phyloP scores from a whole-genome alignment of 2,113 vertebrate species.

The Cyprinus carpio region DNA sequence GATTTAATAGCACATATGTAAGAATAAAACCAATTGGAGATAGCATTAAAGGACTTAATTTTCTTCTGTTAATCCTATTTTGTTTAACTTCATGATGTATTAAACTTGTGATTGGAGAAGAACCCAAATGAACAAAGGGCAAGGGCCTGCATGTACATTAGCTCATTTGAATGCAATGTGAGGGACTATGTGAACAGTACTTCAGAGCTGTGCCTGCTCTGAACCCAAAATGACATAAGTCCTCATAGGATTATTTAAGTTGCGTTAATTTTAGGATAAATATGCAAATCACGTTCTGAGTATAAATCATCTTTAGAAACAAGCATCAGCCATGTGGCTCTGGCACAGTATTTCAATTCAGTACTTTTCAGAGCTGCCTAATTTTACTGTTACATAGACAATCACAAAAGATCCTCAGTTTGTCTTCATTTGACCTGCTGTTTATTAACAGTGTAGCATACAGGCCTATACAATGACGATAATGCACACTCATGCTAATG shows the following conservation, averaged over 20 bases:
- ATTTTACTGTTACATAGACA: not conserved
- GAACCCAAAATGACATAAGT: not conserved
- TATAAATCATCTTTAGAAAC: not conserved
- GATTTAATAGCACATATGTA: too few relatives aligned
- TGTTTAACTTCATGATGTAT: not conserved
- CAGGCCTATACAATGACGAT: not conserved
- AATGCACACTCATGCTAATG: not conserved
- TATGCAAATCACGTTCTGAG: not conserved
- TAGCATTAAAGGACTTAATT: not conserved
- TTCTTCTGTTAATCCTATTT: not conserved
- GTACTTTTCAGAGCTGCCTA: not conserved
- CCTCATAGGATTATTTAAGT: not conserved
- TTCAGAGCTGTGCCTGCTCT: not conserved
- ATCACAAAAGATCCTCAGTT: not conserved
- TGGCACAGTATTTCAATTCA: not conserved
- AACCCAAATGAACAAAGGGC: not conserved
- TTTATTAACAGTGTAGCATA: too few relatives aligned
- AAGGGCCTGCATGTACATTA: not conserved
- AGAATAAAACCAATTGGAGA: not conserved
- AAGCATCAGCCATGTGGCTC: not conserved
- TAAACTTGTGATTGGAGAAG: not conserved
- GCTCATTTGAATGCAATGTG: not conserved
- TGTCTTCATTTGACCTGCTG: too few relatives aligned
- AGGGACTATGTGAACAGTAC: not conserved
- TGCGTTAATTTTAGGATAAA: not conserved